These are phyloP conservation scores for Pseudochirops corinnae DNA, from an alignment of 2,797 vertebrate genomes.

Conservation along the genomic window DNA sequence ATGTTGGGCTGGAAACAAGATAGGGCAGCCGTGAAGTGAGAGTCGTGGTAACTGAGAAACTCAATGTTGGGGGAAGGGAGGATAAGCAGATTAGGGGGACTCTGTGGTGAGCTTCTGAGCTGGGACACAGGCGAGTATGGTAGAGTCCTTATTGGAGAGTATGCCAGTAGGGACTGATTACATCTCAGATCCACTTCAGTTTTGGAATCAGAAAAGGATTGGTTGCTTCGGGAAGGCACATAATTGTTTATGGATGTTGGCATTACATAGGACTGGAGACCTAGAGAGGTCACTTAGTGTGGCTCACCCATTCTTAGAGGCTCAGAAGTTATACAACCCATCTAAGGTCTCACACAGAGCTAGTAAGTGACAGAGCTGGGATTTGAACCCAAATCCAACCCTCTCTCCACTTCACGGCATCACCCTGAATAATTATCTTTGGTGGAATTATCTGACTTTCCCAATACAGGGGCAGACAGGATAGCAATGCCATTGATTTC, in stretches of 20 bases:
- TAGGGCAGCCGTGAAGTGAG: not conserved
- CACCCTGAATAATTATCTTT: not conserved
- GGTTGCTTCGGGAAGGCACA: not conserved
- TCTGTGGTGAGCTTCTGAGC: not conserved
- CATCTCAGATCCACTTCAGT: not conserved
- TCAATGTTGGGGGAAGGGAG: not conserved
- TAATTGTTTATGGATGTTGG: not conserved
- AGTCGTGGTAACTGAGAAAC: not conserved
- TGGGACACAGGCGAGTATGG: no score
- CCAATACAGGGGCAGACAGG: not conserved
- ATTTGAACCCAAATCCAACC: not conserved
- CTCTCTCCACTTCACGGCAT: not conserved
- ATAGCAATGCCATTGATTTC: not conserved
- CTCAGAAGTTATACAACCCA: not conserved
- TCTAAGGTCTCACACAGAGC: not conserved
- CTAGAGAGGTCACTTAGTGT: not conserved
- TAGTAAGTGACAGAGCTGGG: not conserved
- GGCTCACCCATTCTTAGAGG: not conserved
- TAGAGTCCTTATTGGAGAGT: not conserved
- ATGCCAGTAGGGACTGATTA: not conserved
- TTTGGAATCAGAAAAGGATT: not conserved
- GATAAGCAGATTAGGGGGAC: not conserved
- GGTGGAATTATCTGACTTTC: not conserved
- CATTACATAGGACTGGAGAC: not conserved
- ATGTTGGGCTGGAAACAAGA: not conserved